A percentile compares a stretch with the other conserved stretches of the same genome.
Conservation (phyloP, 2,888 invertebrate genomes). For the Catocala sponsa region DNA sequence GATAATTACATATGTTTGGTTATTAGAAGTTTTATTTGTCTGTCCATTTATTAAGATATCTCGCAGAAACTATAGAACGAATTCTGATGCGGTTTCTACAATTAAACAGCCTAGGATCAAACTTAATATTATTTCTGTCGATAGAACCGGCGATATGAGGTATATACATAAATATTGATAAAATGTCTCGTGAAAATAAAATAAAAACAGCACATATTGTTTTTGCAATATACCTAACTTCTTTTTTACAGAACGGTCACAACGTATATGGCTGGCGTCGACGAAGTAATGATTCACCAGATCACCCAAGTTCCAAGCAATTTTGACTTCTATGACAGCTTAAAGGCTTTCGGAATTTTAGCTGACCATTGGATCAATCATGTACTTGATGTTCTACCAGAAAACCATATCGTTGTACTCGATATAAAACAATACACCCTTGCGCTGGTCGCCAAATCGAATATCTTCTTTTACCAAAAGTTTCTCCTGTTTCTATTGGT, state of each 20-base stretch:
- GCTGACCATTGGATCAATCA: constrained; percentile 54
- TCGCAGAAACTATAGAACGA: no score
- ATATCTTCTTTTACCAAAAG: constrained; percentile 18
- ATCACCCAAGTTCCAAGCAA: constrained; percentile 6
- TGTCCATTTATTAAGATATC: no score
- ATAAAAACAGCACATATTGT: no score
- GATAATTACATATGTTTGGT: no score
- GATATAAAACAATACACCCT: constrained; percentile 54
- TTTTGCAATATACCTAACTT: background rate
- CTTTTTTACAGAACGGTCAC: constrained; percentile 7
- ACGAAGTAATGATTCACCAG: constrained; percentile 34
- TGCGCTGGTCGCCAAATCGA: constrained; percentile 52
- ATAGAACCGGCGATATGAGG: no score
- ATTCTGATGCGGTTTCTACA: no score
- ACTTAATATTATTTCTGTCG: no score
- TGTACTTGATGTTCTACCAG: constrained; percentile 38
- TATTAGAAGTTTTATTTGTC: no score
- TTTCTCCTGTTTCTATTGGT: constrained; percentile 6
- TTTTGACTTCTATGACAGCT: constrained; percentile 54
- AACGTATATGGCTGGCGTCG: constrained; percentile 6
- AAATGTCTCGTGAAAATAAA: no score
- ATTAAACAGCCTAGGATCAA: no score
- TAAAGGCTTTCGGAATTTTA: constrained; percentile 52
- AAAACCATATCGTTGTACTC: constrained; percentile 55
- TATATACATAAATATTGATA: no score